These are phyloP conservation scores for Lagorchestes hirsutus DNA, from an alignment of 2,797 vertebrate genomes.

Conservation along the genomic window DNA sequence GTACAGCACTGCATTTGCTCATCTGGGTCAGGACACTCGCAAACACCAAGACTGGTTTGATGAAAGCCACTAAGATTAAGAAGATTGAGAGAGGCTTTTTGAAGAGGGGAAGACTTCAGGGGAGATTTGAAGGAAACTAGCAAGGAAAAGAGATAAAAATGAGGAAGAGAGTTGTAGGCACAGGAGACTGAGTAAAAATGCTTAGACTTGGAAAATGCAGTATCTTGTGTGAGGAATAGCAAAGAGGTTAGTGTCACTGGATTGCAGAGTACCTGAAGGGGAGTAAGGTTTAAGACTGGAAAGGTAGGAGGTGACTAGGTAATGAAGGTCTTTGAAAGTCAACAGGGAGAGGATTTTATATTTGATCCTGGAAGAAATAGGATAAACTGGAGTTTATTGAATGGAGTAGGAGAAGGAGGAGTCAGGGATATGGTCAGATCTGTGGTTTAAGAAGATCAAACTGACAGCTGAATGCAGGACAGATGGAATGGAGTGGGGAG, in stretches of 20 bases:
- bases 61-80: not conserved
- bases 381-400: not conserved
- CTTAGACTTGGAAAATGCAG: not conserved
- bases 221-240: not conserved
- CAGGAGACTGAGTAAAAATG: not conserved
- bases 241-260: not conserved
- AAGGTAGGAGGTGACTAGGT: not conserved
- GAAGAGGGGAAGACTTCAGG: not conserved
- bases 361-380: not conserved
- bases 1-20: too few relatives aligned
- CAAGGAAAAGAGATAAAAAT: not conserved
- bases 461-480: too few relatives aligned
- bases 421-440: not conserved
- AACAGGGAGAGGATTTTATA: not conserved
- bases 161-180: not conserved
- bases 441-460: not conserved
- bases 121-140: not conserved
- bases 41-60: too few relatives aligned
- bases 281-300: not conserved
- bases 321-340: not conserved
- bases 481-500: not conserved
- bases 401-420: not conserved
- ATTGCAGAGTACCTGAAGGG: not conserved
- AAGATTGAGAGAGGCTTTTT: not conserved
- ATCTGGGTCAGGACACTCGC: too few relatives aligned